Base-by-base conservation (phyloP, 2,113 vertebrate species). In the Onychostruthus taczanowskii region DNA sequence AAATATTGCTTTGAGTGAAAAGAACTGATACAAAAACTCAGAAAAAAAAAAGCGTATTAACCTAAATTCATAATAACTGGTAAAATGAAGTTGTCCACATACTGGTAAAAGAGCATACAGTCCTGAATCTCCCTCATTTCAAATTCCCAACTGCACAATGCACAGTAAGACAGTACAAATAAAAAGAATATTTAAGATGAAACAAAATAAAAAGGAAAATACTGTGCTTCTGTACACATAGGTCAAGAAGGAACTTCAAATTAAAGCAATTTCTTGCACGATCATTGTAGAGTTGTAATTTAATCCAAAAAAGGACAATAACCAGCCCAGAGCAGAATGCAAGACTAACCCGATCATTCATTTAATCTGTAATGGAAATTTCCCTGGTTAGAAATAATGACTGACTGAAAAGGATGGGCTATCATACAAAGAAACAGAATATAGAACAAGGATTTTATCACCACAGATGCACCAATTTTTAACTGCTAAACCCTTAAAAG, bases 381-480 rank as follows among this genome's bases (percentile, higher is more conserved):
- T 93, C 79, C 73, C 53, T 92, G 47, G 81, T 90, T 88, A 90
- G 69, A 90, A 92, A 96, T 92, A 84, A 90, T 86, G 59, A 69
- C 64, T 74, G 75, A 55, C 50, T 88, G 79, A 90, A 92, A 81
- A 88, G 90, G 46, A 72, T 90, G 73, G 52, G 56, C 79, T 84
- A 68, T 44, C 58, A 59, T 61, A 92, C 79, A 95, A 90, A 95
- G 94, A 86, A 90, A 90, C 28, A 56, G 75, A 87, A 90, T 68
- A 89, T 12, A 62, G 81, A 96, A 92, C 89, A 95, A 96, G 93
- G 91, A 95, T 90, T 93, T 95, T 87, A 79, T 89, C 94, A 90
- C 72, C 74, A 87, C 61, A 91, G 86, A 96, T 89, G 90, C 72
- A 88, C 78, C 90, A 95, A 94, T 50, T 90, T 96, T 93, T 91